Evolutionary conservation across 2,888 invertebrate species (phyloP).

Genomic region (Papilio elwesi): DNA sequence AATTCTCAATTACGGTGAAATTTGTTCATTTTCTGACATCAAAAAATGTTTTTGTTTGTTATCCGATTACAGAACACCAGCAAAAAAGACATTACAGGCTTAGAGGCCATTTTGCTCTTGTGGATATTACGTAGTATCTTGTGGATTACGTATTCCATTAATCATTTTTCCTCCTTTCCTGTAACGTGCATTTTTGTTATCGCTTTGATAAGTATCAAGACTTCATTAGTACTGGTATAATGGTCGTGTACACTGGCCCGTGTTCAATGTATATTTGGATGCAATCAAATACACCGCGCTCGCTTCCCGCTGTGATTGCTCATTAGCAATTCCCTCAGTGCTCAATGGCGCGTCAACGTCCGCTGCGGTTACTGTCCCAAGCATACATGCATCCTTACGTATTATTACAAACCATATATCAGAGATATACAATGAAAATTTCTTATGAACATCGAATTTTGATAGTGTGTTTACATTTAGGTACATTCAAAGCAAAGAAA

Average conservation of each 20-base stretch:
- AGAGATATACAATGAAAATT: background rate
- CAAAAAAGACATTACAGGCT: too few relatives aligned
- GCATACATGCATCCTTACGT: background rate
- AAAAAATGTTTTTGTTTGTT: too few relatives aligned
- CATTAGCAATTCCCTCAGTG: slow-evolving; percentile 36
- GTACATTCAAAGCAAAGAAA: too few relatives aligned
- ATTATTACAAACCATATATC: background rate
- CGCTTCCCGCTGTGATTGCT: slow-evolving; percentile 24
- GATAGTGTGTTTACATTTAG: too few relatives aligned
- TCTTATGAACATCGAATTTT: too few relatives aligned
- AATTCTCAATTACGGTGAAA: too few relatives aligned
- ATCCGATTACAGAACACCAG: too few relatives aligned
- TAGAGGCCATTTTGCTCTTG: too few relatives aligned
- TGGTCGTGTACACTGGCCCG: background rate
- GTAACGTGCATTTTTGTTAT: background rate
- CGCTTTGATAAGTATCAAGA: background rate
- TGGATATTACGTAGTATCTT: too few relatives aligned
- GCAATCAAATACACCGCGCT: slow-evolving; percentile 18
- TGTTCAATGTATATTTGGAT: slow-evolving; percentile 31
- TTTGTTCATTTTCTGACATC: too few relatives aligned
- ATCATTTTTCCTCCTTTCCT: background rate
- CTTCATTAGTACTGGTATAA: background rate
- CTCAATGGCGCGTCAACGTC: slow-evolving; percentile 10
- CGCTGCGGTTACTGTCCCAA: background rate
- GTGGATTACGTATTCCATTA: too few relatives aligned